Conservation (phyloP, 2,113 vertebrate genomes). For the Mastomys natalensis region DNA sequence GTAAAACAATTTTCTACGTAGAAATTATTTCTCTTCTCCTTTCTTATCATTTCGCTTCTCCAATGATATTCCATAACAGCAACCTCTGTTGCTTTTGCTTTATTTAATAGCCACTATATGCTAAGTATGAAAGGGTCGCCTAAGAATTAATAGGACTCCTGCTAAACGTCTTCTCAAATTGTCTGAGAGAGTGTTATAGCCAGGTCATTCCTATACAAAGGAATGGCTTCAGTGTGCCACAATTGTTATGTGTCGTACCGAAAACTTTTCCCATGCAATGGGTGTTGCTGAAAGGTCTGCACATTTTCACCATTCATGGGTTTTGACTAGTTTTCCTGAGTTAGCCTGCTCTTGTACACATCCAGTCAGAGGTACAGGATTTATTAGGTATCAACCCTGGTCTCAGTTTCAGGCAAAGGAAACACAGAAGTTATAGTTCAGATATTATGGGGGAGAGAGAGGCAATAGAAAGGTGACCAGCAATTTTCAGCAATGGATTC, state of each 20-base stretch:
- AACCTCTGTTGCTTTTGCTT: background rate
- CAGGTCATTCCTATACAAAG: background rate
- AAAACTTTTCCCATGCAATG: conserved; percentile 60
- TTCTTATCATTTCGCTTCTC: background rate
- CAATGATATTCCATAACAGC: background rate
- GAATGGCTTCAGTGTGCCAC: conserved; percentile 5
- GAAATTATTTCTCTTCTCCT: background rate
- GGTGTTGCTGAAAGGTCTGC: conserved; percentile 79
- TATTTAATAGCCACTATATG: background rate
- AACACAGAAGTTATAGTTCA: conserved; percentile 80
- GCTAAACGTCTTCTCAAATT: conserved; percentile 37
- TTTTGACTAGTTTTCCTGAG: conserved; percentile 82
- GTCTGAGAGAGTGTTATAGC: conserved; percentile 7
- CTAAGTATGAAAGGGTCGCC: background rate
- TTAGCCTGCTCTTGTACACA: conserved; percentile 69
- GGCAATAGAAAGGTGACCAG: conserved; percentile 69
- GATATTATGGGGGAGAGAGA: conserved; percentile 76
- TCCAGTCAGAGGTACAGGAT: conserved; percentile 77
- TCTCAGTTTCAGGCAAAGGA: conserved; percentile 83
- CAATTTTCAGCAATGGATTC: conserved; percentile 74
- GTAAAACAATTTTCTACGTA: background rate
- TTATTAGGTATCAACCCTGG: conserved; percentile 86
- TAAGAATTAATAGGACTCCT: conserved; percentile 10
- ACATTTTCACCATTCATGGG: conserved; percentile 76
- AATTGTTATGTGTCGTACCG: conserved; percentile 21